Percentiles rank a stretch among this genome's conserved stretches.
phyloP scores from a whole-genome alignment of 2,888 invertebrate species.

The Sisyra nigra region DNA sequence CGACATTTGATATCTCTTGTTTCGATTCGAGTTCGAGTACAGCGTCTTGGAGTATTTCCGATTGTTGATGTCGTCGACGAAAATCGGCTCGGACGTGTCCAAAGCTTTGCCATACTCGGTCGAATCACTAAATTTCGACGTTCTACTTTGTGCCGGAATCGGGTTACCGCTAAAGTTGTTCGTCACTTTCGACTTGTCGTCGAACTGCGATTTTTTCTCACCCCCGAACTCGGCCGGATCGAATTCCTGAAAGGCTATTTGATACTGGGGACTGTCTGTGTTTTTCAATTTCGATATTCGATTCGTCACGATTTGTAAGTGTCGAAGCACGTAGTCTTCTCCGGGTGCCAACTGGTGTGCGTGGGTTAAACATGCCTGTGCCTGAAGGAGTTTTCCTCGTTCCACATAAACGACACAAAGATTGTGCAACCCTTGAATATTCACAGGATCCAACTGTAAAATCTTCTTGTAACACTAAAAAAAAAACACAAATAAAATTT shows the following conservation, averaged over 20 bases:
- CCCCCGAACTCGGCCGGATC: constrained; percentile 24
- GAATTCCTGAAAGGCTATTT: constrained; percentile 23
- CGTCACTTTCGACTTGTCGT: constrained; percentile 20
- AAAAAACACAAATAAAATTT: constrained; percentile 4
- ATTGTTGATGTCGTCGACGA: constrained; percentile 19
- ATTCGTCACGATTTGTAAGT: constrained; percentile 74
- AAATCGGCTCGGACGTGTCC: constrained; percentile 27
- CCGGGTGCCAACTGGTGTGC: constrained; percentile 71
- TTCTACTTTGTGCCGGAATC: constrained; percentile 21
- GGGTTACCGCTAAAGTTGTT: constrained; percentile 26
- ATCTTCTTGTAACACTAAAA: constrained; percentile 80
- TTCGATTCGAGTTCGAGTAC: not conserved
- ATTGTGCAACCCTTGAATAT: constrained; percentile 90
- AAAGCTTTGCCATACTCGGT: constrained; percentile 26
- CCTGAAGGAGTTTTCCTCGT: constrained; percentile 67
- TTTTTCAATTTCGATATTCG: constrained; percentile 32
- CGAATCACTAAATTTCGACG: constrained; percentile 10
- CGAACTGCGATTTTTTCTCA: constrained; percentile 15
- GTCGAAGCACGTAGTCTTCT: constrained; percentile 82
- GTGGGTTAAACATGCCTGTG: constrained; percentile 68
- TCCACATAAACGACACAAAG: constrained; percentile 93
- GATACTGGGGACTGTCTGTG: constrained; percentile 20
- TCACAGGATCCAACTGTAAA: constrained; percentile 70
- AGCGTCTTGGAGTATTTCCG: constrained; percentile 6
- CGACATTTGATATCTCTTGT: constrained; percentile 9